Conservation (phyloP, 2,797 vertebrate genomes). For the Knipowitschia caucasica region DNA sequence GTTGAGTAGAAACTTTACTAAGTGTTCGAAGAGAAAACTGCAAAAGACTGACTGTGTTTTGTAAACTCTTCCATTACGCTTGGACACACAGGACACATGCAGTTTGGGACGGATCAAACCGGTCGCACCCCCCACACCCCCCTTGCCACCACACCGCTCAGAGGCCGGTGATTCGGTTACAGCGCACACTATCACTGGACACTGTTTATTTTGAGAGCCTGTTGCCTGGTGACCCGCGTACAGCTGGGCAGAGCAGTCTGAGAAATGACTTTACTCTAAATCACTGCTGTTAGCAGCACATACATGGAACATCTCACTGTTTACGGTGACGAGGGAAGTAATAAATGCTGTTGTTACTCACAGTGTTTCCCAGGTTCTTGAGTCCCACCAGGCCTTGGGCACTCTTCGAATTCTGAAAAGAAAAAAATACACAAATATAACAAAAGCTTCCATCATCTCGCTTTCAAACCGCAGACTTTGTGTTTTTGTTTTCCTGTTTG, state of each 20-base stretch:
- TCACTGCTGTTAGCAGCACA: no score
- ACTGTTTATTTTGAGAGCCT: slow-evolving; percentile 67
- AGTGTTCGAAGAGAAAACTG: neutral
- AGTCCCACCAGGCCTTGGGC: slow-evolving; percentile 92
- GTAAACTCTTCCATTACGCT: slow-evolving; percentile 16
- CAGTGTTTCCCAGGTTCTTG: slow-evolving; percentile 96
- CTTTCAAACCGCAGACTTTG: no score
- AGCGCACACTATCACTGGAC: slow-evolving; percentile 26
- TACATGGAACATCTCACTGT: no score
- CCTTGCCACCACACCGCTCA: slow-evolving; percentile 34
- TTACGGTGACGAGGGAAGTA: no score
- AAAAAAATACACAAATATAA: slow-evolving; percentile 38
- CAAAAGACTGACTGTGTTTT: slow-evolving; percentile 7
- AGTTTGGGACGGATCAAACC: slow-evolving; percentile 33
- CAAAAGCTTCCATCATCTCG: no score
- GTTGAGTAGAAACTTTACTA: no score
- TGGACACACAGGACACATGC: slow-evolving; percentile 24
- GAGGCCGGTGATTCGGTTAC: slow-evolving; percentile 48
- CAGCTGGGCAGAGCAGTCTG: neutral
- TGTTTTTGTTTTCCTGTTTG: no score
- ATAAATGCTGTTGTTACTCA: slow-evolving; percentile 75
- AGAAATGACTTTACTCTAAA: no score
- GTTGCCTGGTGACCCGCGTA: slow-evolving; percentile 52
- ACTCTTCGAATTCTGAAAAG: slow-evolving; percentile 87
- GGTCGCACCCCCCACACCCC: slow-evolving; percentile 24